Percentiles rank a stretch among this genome's conserved stretches.
Evolutionary conservation across 2,888 invertebrate genomes (phyloP).

Genomic region (Acanthosepion esculentum): DNA sequence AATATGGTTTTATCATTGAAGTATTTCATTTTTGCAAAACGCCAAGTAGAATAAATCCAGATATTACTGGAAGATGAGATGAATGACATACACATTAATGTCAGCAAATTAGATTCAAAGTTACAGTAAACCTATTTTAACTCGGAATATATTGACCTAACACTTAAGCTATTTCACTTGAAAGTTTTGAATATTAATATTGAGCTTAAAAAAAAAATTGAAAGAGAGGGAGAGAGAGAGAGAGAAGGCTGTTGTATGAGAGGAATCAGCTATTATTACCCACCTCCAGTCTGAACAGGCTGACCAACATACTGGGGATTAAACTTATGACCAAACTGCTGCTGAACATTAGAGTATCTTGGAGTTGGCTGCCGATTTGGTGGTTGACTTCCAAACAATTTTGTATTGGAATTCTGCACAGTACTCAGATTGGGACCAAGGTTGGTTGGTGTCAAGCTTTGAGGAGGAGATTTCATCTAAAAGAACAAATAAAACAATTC

Average conservation of each 20-base stretch:
- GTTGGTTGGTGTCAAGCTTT: constrained; percentile 55
- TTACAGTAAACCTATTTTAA: neutral
- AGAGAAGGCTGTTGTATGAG: constrained; percentile 47
- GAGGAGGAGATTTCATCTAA: constrained; percentile 67
- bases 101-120: too few species aligned
- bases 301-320: constrained; percentile 56
- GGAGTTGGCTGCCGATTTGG: constrained; percentile 55
- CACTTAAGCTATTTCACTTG: too few species aligned
- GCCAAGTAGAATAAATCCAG: too few species aligned
- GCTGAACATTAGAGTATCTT: constrained; percentile 54
- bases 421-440: constrained; percentile 53
- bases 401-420: constrained; percentile 60
- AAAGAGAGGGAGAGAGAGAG: neutral
- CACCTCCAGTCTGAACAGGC: constrained; percentile 45
- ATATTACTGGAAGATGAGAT: too few species aligned
- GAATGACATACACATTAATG: too few species aligned
- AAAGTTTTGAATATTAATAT: too few species aligned
- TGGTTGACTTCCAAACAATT: constrained; percentile 60
- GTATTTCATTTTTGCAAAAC: too few species aligned
- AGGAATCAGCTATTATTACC: neutral
- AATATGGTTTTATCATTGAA: too few species aligned
- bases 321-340: constrained; percentile 55
- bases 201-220: too few species aligned
- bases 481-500: neutral
- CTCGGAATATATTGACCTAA: neutral